Evolutionary conservation across 92 coral and sea anemone genomes (phyloP), one percentile per base, ranked within the genome.

Genomic region (Porites divaricata): DNA sequence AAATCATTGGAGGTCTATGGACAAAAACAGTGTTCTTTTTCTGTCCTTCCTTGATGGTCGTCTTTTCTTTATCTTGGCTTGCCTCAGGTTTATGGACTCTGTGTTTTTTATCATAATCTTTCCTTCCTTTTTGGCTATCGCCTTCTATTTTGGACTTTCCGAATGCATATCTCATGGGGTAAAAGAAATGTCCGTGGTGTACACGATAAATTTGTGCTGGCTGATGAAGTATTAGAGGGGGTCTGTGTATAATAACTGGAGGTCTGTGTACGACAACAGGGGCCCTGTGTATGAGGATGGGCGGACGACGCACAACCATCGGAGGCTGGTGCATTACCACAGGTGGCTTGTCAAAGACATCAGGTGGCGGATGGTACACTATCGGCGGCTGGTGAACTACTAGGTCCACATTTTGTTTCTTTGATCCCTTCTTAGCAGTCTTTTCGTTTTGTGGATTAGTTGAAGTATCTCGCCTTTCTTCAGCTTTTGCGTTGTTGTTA

Each of bases 1-100:
- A 97, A 56, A 97, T 92, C 91, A 97, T 87, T 12, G 99, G 93
- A 4, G 99, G 99, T 20, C 99, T 94, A 67, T 91, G 92, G 54
- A 97, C 90, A 22, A 97, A 77, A 54, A 97, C 88, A 25, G 68
- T 67, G 89, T 97, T 94, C 89, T 97, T 97, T 67, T 92, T 90
- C 8, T 95, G 84, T 0, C 92, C 95, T 62, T 91, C 81, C 17
- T 62, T 86, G 66, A 68, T 54, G 45, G 63, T 80, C 16, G 80
- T 25, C 6, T 59, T 76, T 83, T 57, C 64, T 58, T 52, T 75
- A 10, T 41, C 28, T 1, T 14, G 79, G 24, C 72, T 73, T 35
- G 70, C 25, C 7, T 3, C 17, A 66, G 52, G 70, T 20, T 78
- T 84, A 67, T 58, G 62, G 14, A n/a, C 25, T 6, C 20, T 23